A percentile compares a stretch with the other conserved stretches of the same genome.
These are phyloP conservation scores for Acanthisitta chloris DNA, from an alignment of 2,113 vertebrate species.

Conservation along the genomic window DNA sequence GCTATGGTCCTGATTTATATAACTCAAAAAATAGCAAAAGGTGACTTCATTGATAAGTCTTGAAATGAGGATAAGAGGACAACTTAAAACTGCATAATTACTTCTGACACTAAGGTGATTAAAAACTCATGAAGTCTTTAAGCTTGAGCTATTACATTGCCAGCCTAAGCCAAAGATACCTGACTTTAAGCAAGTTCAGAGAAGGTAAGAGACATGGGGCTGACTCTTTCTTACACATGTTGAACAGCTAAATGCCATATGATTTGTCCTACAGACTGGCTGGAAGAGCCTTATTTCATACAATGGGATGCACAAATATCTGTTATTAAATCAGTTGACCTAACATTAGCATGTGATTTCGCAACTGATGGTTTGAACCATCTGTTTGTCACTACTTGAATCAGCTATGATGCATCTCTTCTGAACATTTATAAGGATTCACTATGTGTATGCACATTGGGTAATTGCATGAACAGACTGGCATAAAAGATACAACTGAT, in stretches of 20 bases:
- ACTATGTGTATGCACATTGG: not conserved
- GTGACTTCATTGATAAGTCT: not conserved
- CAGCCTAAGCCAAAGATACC: constrained; percentile 48
- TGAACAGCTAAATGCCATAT: not conserved
- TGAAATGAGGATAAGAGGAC: constrained; percentile 1
- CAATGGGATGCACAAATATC: not conserved
- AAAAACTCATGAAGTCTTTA: constrained; percentile 38
- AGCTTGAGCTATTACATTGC: constrained; percentile 34
- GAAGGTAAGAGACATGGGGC: constrained; percentile 13
- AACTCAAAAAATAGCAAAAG: not conserved
- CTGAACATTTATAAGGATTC: not conserved
- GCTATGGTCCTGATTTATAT: not conserved
- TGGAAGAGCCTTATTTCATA: not conserved
- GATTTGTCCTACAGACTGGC: not conserved
- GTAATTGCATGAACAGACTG: not conserved
- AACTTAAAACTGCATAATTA: constrained; percentile 26
- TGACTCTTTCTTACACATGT: not conserved
- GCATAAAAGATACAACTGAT: not conserved
- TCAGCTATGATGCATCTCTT: not conserved
- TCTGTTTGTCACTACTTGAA: not conserved
- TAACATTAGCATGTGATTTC: not conserved
- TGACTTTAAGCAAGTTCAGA: constrained; percentile 58
- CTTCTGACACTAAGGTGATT: constrained; percentile 54
- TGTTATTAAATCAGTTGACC: not conserved
- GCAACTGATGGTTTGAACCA: not conserved